Evolutionary conservation across 1,140 invertebrate genomes (phyloP).

Genomic region (Drosophila auraria): DNA sequence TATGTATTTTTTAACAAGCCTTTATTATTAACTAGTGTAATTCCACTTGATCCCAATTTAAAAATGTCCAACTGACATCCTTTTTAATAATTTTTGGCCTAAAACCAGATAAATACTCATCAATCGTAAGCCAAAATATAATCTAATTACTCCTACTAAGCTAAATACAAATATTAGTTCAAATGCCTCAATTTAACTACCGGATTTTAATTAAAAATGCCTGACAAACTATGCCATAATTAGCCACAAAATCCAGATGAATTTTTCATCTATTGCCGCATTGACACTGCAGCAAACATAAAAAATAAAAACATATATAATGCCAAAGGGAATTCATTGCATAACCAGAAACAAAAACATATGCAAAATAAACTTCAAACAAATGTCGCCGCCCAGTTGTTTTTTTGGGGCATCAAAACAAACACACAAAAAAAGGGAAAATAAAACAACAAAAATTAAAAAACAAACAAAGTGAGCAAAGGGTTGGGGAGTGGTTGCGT

Average conservation of each 20-base stretch:
- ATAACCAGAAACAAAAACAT: constrained; percentile 42
- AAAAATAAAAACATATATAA: constrained; percentile 16
- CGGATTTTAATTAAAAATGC: background rate
- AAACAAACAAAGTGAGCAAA: constrained; percentile 48
- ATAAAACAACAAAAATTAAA: constrained; percentile 20
- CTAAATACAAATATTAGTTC: background rate
- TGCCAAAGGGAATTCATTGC: constrained; percentile 38
- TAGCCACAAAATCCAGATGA: constrained; percentile 6
- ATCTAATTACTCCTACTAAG: background rate
- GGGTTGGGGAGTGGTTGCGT: constrained; percentile 27
- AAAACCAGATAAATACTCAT: background rate
- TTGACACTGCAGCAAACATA: constrained; percentile 25
- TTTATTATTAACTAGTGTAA: background rate
- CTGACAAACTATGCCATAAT: background rate
- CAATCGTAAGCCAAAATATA: too few species aligned
- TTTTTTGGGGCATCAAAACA: constrained; percentile 25
- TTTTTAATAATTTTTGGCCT: background rate
- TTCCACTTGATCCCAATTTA: rapidly evolving
- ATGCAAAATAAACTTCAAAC: constrained; percentile 57
- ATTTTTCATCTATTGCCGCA: constrained; percentile 4
- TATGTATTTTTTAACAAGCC: background rate
- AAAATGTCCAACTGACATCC: background rate
- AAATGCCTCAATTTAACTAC: background rate
- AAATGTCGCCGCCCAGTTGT: constrained; percentile 40
- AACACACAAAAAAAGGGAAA: background rate